Base-by-base conservation (phyloP, 2,888 invertebrate species). In the Leptinotarsa peninsularis region DNA sequence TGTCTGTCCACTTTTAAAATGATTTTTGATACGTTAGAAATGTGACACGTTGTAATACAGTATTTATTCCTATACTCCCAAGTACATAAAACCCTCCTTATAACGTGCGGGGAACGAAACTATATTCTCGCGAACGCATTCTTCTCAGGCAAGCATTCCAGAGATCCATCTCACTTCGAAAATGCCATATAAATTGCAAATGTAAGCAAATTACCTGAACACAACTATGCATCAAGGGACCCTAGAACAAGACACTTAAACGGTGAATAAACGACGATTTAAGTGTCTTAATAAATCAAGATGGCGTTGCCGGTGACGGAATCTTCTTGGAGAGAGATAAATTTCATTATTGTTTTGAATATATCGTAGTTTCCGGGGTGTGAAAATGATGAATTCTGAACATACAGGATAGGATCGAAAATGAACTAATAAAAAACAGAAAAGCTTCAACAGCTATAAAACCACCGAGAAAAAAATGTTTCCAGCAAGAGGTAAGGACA, bases 141-240 rank as follows among this genome's bases (percentile, higher is more conserved):
- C 54, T 54, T 10, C 18, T 18, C 54, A 7, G 18, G n/a, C 54
- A 23, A 21, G 58, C 23, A 58, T 58, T 58, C 58, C 58, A 58
- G 58, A 58, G 58, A 58, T 68, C 52, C 49, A 68, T 52, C 52
- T 68, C 52, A 52, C 68, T 68, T 49, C 50, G 17, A 21, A 68
- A 43, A 18, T 50, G 52, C 68, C 68, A 49, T 60, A 21, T 71
- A 71, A 71, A 66, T 71, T 71, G 71, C 71, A 71, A 71, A 71
- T 63, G 66, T 71, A 71, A 71, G 71, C 71, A 66, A 71, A 71
- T 71, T 71, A 50, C n/a, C 49, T 17, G 63, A 71, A 27, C 66
- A 52, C 52, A 43, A 18, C 49, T 27, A 58, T 63, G 63, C 60
- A 60, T 71, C 71, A 63, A 58, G 49, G 58, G 58, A 18, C 49